A percentile compares a stretch with the other conserved stretches of the same genome.
Evolutionary conservation across 2,113 vertebrate species (phyloP).

Genomic region (Bolborhynchus lineola): DNA sequence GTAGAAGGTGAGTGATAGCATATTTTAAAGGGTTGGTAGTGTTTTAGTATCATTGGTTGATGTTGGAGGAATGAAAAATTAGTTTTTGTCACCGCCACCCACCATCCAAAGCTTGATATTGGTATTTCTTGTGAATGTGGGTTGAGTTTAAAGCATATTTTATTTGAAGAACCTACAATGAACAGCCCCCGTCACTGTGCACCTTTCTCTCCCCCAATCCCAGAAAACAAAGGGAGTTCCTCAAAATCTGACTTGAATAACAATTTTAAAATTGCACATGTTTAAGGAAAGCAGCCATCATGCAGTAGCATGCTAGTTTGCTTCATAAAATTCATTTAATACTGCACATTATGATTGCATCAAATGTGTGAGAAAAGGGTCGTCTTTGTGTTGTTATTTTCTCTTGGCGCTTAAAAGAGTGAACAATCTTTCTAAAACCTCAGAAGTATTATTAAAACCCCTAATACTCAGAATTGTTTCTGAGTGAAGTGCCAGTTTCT

Average conservation of each 20-base stretch:
- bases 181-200: fast-evolving
- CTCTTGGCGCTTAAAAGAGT: background rate
- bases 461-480: background rate
- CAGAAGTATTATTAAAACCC: background rate
- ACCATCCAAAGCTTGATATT: background rate
- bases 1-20: background rate
- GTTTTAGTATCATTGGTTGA: background rate
- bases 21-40: background rate
- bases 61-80: background rate
- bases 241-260: background rate
- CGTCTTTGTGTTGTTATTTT: background rate
- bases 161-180: background rate
- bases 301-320: background rate
- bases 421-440: background rate
- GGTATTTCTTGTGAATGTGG: background rate
- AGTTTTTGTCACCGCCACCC: background rate
- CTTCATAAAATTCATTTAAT: background rate
- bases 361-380: background rate
- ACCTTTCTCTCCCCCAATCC: background rate
- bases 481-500: background rate
- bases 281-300: background rate
- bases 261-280: background rate
- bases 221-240: background rate
- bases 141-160: background rate
- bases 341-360: background rate